Evolutionary conservation across 2,888 invertebrate species (phyloP).

Genomic region (Cylindroiulus punctatus): DNA sequence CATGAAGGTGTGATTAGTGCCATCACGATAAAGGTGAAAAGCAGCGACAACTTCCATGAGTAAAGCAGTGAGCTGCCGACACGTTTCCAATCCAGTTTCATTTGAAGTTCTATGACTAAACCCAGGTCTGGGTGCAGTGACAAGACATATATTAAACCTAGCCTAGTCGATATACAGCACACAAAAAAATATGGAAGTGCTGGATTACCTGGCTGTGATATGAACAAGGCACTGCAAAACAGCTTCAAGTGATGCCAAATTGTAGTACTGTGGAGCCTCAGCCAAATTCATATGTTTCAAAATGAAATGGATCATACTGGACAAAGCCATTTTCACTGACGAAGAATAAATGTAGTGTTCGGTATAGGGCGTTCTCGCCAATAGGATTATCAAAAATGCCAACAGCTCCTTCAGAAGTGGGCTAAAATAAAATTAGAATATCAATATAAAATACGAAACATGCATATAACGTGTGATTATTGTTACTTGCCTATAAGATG

Average conservation of each 20-base stretch:
- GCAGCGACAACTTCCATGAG: slow-evolving; percentile 56
- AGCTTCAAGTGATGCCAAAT: slow-evolving; percentile 57
- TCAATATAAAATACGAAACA: too few species aligned
- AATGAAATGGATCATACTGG: slow-evolving; percentile 48
- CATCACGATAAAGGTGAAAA: slow-evolving; percentile 53
- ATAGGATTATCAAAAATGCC: slow-evolving; percentile 9
- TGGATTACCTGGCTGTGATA: slow-evolving; percentile 55
- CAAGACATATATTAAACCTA: background rate
- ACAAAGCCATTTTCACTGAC: slow-evolving; percentile 13
- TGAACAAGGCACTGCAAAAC: slow-evolving; percentile 56
- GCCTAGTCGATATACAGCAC: too few species aligned
- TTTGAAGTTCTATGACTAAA: slow-evolving; percentile 47
- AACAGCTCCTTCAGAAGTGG: slow-evolving; percentile 51
- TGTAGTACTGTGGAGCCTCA: slow-evolving; percentile 57
- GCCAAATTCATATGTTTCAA: slow-evolving; percentile 51
- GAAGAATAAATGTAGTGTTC: background rate
- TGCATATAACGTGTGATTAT: too few species aligned
- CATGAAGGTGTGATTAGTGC: slow-evolving; percentile 53
- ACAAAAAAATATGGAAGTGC: too few species aligned
- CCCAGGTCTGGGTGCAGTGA: slow-evolving; percentile 48
- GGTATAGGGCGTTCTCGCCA: slow-evolving; percentile 6
- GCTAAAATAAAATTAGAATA: slow-evolving; percentile 43
- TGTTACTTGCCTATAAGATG: slow-evolving; percentile 20
- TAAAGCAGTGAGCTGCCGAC: slow-evolving; percentile 49
- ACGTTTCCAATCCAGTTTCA: background rate